These are phyloP conservation scores for Zosterops borbonicus DNA, from an alignment of 2,113 vertebrate species.

Conservation along the genomic window DNA sequence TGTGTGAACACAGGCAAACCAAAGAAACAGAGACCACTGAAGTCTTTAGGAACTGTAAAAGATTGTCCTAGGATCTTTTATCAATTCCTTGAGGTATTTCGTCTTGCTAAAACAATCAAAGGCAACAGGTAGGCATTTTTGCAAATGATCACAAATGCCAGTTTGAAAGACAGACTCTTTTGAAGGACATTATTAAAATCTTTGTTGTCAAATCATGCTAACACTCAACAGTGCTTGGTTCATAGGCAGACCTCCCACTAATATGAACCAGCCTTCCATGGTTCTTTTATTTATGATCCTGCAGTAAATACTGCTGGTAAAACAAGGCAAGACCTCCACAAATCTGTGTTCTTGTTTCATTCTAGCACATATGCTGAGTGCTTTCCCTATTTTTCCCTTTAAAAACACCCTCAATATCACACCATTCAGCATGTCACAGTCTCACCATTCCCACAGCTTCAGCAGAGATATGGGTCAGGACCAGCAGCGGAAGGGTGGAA, in stretches of 20 bases:
- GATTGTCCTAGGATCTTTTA: slow-evolving; percentile 41
- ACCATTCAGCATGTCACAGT: slow-evolving; percentile 41
- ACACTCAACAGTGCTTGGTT: slow-evolving; percentile 1
- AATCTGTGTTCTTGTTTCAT: background rate
- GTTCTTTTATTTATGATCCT: background rate
- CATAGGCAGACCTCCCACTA: background rate
- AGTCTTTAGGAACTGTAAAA: slow-evolving; percentile 62
- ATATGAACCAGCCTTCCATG: background rate
- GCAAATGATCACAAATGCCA: slow-evolving; percentile 22
- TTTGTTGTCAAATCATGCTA: slow-evolving; percentile 8
- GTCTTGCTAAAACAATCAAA: slow-evolving; percentile 59
- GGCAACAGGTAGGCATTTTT: slow-evolving; percentile 55
- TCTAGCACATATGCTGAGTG: background rate
- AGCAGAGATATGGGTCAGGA: slow-evolving; percentile 17
- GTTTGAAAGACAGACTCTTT: slow-evolving; percentile 29
- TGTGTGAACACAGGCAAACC: slow-evolving; percentile 49
- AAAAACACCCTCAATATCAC: background rate
- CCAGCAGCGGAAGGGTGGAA: background rate
- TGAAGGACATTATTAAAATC: slow-evolving; percentile 13
- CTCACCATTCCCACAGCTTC: slow-evolving; percentile 27
- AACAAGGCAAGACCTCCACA: slow-evolving; percentile 18
- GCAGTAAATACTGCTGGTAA: background rate
- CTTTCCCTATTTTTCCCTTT: slow-evolving; percentile 1
- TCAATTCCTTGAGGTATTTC: slow-evolving; percentile 66
- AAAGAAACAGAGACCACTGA: slow-evolving; percentile 61